These are phyloP conservation scores for Abrostola triplasia DNA, from an alignment of 2,888 invertebrate genomes.

Conservation along the genomic window DNA sequence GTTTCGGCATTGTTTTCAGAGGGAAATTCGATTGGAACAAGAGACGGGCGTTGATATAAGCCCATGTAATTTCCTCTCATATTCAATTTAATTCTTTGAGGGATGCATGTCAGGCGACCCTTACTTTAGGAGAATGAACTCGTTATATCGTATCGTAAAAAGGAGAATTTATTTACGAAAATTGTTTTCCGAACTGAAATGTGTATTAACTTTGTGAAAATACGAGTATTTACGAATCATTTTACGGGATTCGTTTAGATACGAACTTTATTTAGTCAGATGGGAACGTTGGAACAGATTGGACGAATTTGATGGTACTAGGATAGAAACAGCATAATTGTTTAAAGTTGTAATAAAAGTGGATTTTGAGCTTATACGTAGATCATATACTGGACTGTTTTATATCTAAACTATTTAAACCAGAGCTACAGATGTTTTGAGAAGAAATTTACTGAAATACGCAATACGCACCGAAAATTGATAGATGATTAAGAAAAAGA, in stretches of 20 bases:
- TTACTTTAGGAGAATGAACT: constrained; percentile 63
- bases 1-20: constrained; percentile 83
- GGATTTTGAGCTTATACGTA: no score
- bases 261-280: constrained; percentile 36
- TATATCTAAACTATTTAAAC: neutral
- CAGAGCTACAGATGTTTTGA: neutral
- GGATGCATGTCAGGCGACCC: constrained; percentile 73
- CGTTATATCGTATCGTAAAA: constrained; percentile 66
- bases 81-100: constrained; percentile 83
- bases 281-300: neutral
- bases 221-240: constrained; percentile 35
- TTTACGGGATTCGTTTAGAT: constrained; percentile 40
- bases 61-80: constrained; percentile 84
- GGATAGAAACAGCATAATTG: no score
- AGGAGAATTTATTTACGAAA: constrained; percentile 69
- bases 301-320: neutral
- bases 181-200: constrained; percentile 61
- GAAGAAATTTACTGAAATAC: no score
- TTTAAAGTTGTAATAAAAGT: no score
- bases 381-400: neutral
- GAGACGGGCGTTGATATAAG: constrained; percentile 77
- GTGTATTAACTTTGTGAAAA: constrained; percentile 54
- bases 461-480: no score
- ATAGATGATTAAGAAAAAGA: no score
- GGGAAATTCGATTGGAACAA: constrained; percentile 82